Base-by-base conservation (phyloP, 2,113 vertebrate species). In the Petroica traversi region DNA sequence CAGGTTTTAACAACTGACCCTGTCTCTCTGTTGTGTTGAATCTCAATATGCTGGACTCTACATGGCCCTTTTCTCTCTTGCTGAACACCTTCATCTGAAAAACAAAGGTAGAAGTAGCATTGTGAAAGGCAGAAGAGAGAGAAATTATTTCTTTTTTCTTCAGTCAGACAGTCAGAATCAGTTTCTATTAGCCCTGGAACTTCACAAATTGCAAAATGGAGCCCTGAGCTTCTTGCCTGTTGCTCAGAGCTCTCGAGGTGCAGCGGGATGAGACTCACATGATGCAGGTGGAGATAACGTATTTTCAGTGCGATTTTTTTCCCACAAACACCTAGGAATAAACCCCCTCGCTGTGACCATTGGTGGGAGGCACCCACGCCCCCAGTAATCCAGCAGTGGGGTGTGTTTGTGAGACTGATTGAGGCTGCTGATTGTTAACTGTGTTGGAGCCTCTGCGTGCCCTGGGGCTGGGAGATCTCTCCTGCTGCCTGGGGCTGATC, bases 61-160 rank as follows among this genome's bases (percentile, higher is more conserved):
- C 12, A 49, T 19, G 15, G 15, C 19, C 17, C 34, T 83, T 29
- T 71, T 59, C 55, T 63, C 62, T 75, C 1, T 0, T 49, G 48
- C 36, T 51, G 66, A 79, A 46, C 40, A 46, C 71, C n/a, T 88
- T 45, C 23, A 80, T 54, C 29, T 90, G 85, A 43, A 83, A 83
- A 93, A 19, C 38, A 66, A 68, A 73, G 38, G 36, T 28, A n/a
- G 52, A 76, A 88, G 41, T 29, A 77, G 34, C 34, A 38, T 12
- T 41, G 49, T 66, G 41, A 86, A 91, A 89, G 62, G 55, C 28
- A 84, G 51, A 52, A 64, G 24, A 25, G 12, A 76, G 48, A 90
- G 5, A 34, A 41, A 28, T n/a, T n/a, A n/a, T n/a, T n/a, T n/a
- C n/a, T n/a, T 29, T 22, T 9, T 55, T 59, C 89, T 49, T 8